A percentile compares a stretch with the other conserved stretches of the same genome.
Evolutionary conservation across 2,888 invertebrate species (phyloP).

Genomic region (Aspidiotus destructor): DNA sequence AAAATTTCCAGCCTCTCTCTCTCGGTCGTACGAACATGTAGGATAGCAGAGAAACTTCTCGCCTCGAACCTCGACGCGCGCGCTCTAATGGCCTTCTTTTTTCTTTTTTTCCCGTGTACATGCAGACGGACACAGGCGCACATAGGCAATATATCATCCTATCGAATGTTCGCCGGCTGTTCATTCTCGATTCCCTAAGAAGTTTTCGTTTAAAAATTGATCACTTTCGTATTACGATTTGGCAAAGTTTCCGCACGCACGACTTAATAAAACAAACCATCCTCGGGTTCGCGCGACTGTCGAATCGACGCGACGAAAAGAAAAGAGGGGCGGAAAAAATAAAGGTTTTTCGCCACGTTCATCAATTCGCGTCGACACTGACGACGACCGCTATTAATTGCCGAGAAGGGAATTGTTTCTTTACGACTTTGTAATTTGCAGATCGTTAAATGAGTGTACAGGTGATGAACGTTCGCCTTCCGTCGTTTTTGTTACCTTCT

Average conservation of each 20-base stretch:
- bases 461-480: neutral
- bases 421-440: neutral
- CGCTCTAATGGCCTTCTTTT: neutral
- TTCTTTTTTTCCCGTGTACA: neutral
- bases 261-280: neutral
- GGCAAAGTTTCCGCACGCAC: conserved; percentile 2
- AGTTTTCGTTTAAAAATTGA: neutral
- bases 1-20: neutral
- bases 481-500: too few species aligned
- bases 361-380: conserved; percentile 1
- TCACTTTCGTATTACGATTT: neutral
- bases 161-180: neutral
- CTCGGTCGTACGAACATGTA: neutral
- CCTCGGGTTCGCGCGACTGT: neutral
- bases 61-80: neutral
- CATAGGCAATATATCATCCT: neutral
- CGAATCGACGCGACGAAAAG: neutral
- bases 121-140: neutral
- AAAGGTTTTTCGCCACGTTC: neutral
- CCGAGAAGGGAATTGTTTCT: neutral
- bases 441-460: neutral
- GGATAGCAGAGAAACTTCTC: neutral
- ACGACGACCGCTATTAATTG: neutral
- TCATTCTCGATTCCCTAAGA: neutral
- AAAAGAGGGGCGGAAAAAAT: too few species aligned